Evolutionary conservation across 2,113 vertebrate genomes (phyloP).

Genomic region (Megaleporinus macrocephalus): DNA sequence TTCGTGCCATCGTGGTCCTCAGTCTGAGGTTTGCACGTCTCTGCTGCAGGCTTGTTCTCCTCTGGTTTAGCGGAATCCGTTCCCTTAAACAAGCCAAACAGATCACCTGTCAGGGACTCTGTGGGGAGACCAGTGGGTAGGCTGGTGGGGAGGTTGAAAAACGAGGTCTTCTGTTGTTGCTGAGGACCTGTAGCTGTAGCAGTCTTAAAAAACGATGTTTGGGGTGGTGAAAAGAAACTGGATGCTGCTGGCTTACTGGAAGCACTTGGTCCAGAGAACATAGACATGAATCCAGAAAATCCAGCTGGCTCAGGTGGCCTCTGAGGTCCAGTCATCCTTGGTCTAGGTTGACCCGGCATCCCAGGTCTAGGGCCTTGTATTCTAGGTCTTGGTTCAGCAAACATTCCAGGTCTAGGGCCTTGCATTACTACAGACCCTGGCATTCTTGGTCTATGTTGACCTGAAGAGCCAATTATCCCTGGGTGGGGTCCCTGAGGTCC

Average conservation of each 20-base stretch:
- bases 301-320: constrained; percentile 77
- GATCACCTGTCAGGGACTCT: constrained; percentile 80
- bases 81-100: constrained; percentile 87
- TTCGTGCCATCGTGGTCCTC: constrained; percentile 23
- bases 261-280: constrained; percentile 81
- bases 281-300: constrained; percentile 93
- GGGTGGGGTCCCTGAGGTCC: constrained; percentile 17
- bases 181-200: constrained; percentile 61
- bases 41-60: constrained; percentile 53
- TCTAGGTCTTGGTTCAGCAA: no score
- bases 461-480: constrained; percentile 24
- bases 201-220: constrained; percentile 74
- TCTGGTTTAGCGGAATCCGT: constrained; percentile 67
- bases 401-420: constrained; percentile 48
- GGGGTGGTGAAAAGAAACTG: constrained; percentile 83
- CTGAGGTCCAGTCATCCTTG: constrained; percentile 61
- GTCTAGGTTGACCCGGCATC: constrained; percentile 24
- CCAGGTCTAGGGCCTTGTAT: constrained; percentile 32
- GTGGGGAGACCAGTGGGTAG: constrained; percentile 71
- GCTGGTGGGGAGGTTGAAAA: constrained; percentile 82
- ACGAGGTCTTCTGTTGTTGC: constrained; percentile 82
- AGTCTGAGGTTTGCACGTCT: constrained; percentile 33
- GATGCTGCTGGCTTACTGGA: constrained; percentile 79
- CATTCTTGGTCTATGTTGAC: constrained; percentile 51
- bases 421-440: constrained; percentile 30